Conservation (phyloP, 2,113 vertebrate genomes). For the Nymphicus hollandicus region DNA sequence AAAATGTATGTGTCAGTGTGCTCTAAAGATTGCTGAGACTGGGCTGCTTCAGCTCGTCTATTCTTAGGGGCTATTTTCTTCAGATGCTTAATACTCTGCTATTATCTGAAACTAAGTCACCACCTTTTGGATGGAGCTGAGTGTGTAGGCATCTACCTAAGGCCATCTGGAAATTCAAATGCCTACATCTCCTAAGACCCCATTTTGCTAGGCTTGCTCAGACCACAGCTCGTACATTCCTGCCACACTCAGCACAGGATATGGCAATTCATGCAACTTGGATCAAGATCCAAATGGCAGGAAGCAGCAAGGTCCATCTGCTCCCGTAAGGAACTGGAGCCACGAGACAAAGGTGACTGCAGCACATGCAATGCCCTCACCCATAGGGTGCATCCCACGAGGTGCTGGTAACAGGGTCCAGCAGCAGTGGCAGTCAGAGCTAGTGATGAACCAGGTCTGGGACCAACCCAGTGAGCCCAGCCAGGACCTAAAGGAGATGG, state of each 20-base stretch:
- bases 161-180: not conserved
- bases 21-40: not conserved
- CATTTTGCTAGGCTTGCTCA: not conserved
- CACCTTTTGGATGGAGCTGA: not conserved
- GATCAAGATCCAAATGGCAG: not conserved
- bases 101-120: not conserved
- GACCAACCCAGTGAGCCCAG: not conserved
- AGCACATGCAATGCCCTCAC: not conserved
- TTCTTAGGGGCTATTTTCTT: not conserved
- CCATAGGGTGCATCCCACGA: not conserved
- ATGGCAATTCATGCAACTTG: not conserved
- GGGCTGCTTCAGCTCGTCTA: not conserved
- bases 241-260: not conserved
- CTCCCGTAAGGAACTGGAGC: accelerated
- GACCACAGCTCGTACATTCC: not conserved
- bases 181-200: not conserved
- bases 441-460: not conserved
- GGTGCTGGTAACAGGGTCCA: not conserved
- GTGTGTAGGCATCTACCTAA: not conserved
- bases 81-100: not conserved
- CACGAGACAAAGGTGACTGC: not conserved
- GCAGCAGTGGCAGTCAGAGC: not conserved
- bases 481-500: not conserved
- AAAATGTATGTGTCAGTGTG: not conserved
- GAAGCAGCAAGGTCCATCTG: not conserved